Evolutionary conservation across 1,140 invertebrate species (phyloP), one percentile per base, ranked within the genome.

Genomic region (Drosophila varians): DNA sequence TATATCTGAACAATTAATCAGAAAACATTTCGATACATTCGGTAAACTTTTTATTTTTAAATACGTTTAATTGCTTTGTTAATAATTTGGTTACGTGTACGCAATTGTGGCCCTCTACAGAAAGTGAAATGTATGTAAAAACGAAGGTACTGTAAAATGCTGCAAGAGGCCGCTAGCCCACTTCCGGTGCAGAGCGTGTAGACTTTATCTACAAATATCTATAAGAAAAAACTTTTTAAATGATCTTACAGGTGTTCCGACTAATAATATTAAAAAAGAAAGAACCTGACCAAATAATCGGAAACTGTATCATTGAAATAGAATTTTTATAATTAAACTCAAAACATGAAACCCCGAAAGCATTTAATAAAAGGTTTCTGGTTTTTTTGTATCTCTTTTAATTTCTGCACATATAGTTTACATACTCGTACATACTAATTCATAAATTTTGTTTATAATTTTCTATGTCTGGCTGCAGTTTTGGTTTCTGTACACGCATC

Each of bases 331-430:
- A n/a, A n/a, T n/a, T n/a, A n/a, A n/a, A n/a, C n/a, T n/a, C n/a
- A n/a, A 23, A 23, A 4, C 1, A 28, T 31, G 3, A 31, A 3
- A 11, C 36, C n/a, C 0, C 12, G 2, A 12, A 12, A 16, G n/a
- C 4, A 42, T 19, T 3, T 9, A 42, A 14, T 9, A 42, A 42
- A 4, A 9, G 9, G 58, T 60, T 21, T 34, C 21, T 21, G 2
- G 2, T 21, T 71, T 51, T 31, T 58, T 45, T 71, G 65, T 82
- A 31, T 79, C 70, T 26, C 43, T 74, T 80, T 84, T 87, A 42
- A 76, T 83, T 87, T 88, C 45, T 86, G 82, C 83, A 86, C 74
- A 87, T 86, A 58, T 68, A 86, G 62, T 62, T 61, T 83, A 83
- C 57, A 72, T 80, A 83, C 78, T 31, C 28, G 74, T 84, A 86